Percentiles rank a stretch among this genome's conserved stretches.
These are phyloP conservation scores for Drosophila pallidifrons DNA, from an alignment of 1,140 invertebrate genomes.

Conservation along the genomic window DNA sequence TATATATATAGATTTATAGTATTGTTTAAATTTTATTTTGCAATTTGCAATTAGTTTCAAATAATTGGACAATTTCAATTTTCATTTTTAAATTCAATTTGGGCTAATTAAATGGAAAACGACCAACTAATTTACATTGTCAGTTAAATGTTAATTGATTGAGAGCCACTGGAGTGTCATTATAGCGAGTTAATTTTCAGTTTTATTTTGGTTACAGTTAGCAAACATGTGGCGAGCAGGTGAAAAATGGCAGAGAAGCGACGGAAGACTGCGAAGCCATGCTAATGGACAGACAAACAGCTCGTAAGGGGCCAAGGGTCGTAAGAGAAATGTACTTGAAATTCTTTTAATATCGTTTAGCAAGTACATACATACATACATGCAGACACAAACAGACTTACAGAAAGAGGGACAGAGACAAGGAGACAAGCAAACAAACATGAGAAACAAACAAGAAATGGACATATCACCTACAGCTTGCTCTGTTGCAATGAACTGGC, in stretches of 20 bases:
- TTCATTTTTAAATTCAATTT: conserved; percentile 28
- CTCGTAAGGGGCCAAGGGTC: not conserved
- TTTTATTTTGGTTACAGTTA: conserved; percentile 13
- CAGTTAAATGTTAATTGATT: conserved; percentile 30
- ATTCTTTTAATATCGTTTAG: conserved; percentile 53
- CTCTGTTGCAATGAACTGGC: conserved; percentile 36
- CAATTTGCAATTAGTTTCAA: not conserved
- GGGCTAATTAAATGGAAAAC: conserved; percentile 54
- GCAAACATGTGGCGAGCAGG: not conserved
- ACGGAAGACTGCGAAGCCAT: conserved; percentile 31
- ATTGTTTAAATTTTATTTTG: not conserved
- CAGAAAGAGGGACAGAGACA: not conserved
- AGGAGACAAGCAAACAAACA: not conserved
- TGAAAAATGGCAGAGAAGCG: not conserved
- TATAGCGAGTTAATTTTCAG: conserved; percentile 28
- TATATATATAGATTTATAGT: not conserved
- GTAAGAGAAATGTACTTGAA: conserved; percentile 11
- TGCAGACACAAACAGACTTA: not conserved
- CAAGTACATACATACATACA: not conserved
- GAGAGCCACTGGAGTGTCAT: conserved; percentile 37
- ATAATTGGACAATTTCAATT: not conserved
- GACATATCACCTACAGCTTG: conserved; percentile 32
- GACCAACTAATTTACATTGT: conserved; percentile 24
- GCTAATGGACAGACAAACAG: conserved; percentile 50
- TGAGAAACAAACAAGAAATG: conserved; percentile 15